Evolutionary conservation across 2,113 vertebrate species (phyloP), one percentile per base, ranked within the genome.

Genomic region (Willisornis vidua): DNA sequence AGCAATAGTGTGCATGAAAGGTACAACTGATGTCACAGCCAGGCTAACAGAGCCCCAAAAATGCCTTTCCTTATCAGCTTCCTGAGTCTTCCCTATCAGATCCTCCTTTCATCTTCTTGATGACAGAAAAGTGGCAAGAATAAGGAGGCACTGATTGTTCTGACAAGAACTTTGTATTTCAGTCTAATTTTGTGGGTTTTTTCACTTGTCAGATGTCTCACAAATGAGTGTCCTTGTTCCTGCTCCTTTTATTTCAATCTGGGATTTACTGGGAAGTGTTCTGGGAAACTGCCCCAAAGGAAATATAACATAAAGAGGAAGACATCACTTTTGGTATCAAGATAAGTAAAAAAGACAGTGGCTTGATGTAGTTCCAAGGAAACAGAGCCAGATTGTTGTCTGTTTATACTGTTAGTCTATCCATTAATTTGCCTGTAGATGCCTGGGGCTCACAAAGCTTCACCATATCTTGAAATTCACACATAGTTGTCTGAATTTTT

Each of bases 151-250:
- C 20, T 52, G 6, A 29, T 41, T 62, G 4, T 54, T 81, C 63
- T 86, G 57, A 55, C 2, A 5, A 71, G 25, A 84, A 57, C 35
- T 84, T 77, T 35, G 14, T 85, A 73, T 85, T 90, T 93, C 58
- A 71, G 39, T 45, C 31, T 33, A 66, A 6, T 51, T 68, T 46
- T 3, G 3, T 8, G 14, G 1, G 0, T 4, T 24, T 65, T 79
- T 81, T 54, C 15, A 45, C 17, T 82, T 65, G 18, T 72, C 31
- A 65, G 14, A 23, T 71, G 12, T 58, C 15, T 94, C 78, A 65
- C 43, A 80, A 68, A 61, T 66, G 39, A 48, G 2, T 58, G 25
- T 52, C 46, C 29, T 66, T 85, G 35, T 57, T 35, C 41, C 31
- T 72, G 3, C 10, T 86, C 24, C 12, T 77, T 90, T 91, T 87